phyloP scores from a whole-genome alignment of 2,888 invertebrate species.

The Lasioglossum calceatum region DNA sequence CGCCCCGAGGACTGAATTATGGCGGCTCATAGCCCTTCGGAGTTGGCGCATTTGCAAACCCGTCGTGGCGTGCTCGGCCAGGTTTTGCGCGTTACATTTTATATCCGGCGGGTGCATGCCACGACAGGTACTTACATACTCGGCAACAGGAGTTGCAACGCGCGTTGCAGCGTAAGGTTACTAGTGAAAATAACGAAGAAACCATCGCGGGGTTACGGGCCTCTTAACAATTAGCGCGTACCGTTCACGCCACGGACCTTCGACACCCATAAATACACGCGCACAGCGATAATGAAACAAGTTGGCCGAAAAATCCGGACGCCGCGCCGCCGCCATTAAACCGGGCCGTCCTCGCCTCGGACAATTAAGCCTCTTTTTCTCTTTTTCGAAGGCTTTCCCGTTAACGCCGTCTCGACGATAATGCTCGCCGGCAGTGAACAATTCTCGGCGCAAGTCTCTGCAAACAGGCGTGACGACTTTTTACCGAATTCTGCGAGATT shows the following conservation, averaged over 20 bases:
- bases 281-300: constrained; percentile 25
- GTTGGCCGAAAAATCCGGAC: background rate
- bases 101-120: constrained; percentile 57
- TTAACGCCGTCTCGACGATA: background rate
- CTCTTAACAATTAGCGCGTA: constrained; percentile 60
- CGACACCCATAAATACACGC: constrained; percentile 21
- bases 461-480: background rate
- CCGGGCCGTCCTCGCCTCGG: background rate
- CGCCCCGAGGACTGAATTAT: constrained; percentile 66
- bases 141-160: constrained; percentile 13
- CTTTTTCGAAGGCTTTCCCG: background rate
- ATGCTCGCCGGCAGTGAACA: background rate
- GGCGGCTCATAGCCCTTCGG: constrained; percentile 52
- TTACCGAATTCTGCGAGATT: background rate
- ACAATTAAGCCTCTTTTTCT: constrained; percentile 20
- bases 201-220: constrained; percentile 38
- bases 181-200: constrained; percentile 64
- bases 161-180: constrained; percentile 55
- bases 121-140: constrained; percentile 58
- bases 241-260: constrained; percentile 42
- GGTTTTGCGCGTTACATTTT: constrained; percentile 70
- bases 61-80: constrained; percentile 53
- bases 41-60: constrained; percentile 72
- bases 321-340: background rate
- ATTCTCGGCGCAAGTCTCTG: background rate